A percentile compares a stretch with the other conserved stretches of the same genome.
These are phyloP conservation scores for Lepus americanus DNA, from an alignment of 2,113 vertebrate species.

Conservation along the genomic window DNA sequence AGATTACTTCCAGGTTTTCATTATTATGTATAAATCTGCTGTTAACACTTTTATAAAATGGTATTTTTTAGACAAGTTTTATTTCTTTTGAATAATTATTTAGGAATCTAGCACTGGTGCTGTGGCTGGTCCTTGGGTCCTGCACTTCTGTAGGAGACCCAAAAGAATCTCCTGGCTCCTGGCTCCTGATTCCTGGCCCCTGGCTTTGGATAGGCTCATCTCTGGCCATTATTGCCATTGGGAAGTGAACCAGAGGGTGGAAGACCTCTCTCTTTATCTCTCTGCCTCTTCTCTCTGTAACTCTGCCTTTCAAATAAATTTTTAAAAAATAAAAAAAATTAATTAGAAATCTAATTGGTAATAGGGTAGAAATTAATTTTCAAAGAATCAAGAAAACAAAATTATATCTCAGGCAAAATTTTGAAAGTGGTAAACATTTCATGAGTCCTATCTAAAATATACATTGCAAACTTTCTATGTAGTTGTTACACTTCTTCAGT, in stretches of 20 bases:
- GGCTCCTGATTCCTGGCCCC: too few relatives aligned
- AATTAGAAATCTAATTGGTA: too few relatives aligned
- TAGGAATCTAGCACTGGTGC: neutral
- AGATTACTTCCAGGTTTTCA: neutral
- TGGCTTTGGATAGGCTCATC: too few relatives aligned
- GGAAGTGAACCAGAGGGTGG: too few relatives aligned
- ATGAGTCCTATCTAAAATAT: neutral
- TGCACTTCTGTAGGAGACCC: too few relatives aligned
- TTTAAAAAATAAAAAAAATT: too few relatives aligned
- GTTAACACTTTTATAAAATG: neutral
- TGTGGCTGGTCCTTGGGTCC: too few relatives aligned
- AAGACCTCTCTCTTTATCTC: too few relatives aligned
- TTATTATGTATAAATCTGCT: neutral
- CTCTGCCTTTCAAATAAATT: too few relatives aligned
- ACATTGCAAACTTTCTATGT: neutral
- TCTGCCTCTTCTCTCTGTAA: too few relatives aligned
- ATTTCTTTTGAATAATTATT: constrained; percentile 17
- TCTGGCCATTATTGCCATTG: too few relatives aligned
- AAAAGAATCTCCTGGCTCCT: too few relatives aligned
- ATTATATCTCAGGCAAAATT: neutral
- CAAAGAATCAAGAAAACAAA: neutral
- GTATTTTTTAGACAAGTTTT: neutral
- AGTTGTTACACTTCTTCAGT: neutral
- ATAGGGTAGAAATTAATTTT: neutral
- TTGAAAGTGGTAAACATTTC: neutral